A percentile compares a stretch with the other conserved stretches of the same genome.
Conservation (phyloP, 2,113 vertebrate genomes). For the Leptocoma aspasia region DNA sequence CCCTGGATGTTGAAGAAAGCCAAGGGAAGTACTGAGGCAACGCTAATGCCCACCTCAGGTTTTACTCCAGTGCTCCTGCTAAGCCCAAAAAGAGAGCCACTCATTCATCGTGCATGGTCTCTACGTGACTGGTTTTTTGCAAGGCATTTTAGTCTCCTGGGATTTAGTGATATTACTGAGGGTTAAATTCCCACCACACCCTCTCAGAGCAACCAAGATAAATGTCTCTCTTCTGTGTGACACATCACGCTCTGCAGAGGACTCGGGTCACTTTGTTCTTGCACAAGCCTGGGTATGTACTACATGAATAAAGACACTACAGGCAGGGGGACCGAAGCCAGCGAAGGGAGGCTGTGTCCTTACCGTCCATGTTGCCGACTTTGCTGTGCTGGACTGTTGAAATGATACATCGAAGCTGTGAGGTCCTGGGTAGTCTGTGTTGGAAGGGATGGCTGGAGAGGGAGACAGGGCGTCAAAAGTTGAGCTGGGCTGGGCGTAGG, state of each 20-base stretch:
- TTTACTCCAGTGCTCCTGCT: background rate
- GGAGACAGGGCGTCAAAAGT: slow-evolving; percentile 95
- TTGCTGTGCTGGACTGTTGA: slow-evolving; percentile 98
- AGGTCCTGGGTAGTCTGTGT: slow-evolving; percentile 95
- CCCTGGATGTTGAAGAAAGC: rapidly evolving
- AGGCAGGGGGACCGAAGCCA: background rate
- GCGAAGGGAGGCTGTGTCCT: slow-evolving; percentile 7
- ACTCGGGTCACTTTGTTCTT: background rate
- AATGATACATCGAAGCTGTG: slow-evolving; percentile 99
- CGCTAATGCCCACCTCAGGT: background rate
- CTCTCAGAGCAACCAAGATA: slow-evolving; percentile 4
- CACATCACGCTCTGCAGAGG: background rate
- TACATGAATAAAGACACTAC: background rate
- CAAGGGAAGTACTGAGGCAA: background rate
- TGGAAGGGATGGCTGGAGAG: slow-evolving; percentile 97
- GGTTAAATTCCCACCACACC: slow-evolving; percentile 41
- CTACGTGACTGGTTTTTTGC: background rate
- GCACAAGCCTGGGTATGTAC: background rate
- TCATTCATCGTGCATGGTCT: background rate
- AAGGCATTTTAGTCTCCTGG: background rate
- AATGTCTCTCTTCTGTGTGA: background rate
- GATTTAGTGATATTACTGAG: slow-evolving; percentile 11
- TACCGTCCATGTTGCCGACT: slow-evolving; percentile 99
- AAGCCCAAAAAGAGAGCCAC: background rate
- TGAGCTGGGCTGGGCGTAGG: slow-evolving; percentile 96